Conservation (phyloP, 2,888 invertebrate species). For the Microctonus brassicae region DNA sequence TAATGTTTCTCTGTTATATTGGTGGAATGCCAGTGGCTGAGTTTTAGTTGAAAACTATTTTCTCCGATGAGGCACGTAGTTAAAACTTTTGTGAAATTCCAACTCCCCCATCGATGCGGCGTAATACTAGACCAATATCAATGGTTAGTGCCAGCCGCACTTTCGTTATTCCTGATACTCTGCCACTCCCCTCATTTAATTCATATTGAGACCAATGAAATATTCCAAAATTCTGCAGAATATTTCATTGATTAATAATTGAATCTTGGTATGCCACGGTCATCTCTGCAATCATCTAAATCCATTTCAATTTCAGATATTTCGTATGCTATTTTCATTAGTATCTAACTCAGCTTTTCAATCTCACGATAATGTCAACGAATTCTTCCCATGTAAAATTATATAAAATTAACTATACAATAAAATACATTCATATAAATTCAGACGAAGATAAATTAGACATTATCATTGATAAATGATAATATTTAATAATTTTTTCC, state of each 20-base stretch:
- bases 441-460: too few relatives aligned
- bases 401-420: too few relatives aligned
- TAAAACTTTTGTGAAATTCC: slow-evolving; percentile 62
- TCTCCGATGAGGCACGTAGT: slow-evolving; percentile 56
- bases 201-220: slow-evolving; percentile 48
- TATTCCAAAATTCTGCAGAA: slow-evolving; percentile 54
- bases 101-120: slow-evolving; percentile 24
- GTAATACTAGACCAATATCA: slow-evolving; percentile 43
- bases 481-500: too few relatives aligned
- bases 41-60: slow-evolving; percentile 55
- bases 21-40: slow-evolving; percentile 41
- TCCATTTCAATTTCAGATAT: slow-evolving; percentile 3
- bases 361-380: too few relatives aligned
- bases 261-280: slow-evolving; percentile 54
- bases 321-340: too few relatives aligned
- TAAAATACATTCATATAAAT: too few relatives aligned
- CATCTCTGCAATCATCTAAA: slow-evolving; percentile 17
- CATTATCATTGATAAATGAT: too few relatives aligned
- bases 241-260: slow-evolving; percentile 55
- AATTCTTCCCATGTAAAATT: too few relatives aligned
- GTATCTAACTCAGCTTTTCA: too few relatives aligned
- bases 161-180: slow-evolving; percentile 16
- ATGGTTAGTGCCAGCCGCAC: slow-evolving; percentile 24
- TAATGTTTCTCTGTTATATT: slow-evolving; percentile 42
- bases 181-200: slow-evolving; percentile 10